Conservation (phyloP, 2,113 vertebrate species). For the Apistogramma diplotaenia region DNA sequence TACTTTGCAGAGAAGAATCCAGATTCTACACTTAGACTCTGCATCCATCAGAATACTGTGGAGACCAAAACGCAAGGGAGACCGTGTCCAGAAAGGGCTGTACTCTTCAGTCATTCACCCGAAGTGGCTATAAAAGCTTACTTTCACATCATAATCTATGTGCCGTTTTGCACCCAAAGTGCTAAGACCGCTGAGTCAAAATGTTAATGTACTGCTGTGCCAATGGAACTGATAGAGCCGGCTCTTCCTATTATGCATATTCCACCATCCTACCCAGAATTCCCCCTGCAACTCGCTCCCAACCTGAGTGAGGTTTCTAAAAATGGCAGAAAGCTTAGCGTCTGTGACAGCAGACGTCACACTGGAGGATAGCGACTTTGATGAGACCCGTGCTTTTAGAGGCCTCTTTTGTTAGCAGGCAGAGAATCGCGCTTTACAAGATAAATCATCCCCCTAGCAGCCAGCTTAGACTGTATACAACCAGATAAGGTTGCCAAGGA, state of each 20-base stretch:
- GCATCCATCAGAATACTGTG: background rate
- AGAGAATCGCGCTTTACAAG: slow-evolving; percentile 63
- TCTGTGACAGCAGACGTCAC: slow-evolving; percentile 53
- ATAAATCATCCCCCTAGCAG: slow-evolving; percentile 68
- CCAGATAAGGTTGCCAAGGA: slow-evolving; percentile 80
- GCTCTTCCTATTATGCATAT: slow-evolving; percentile 59
- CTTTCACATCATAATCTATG: slow-evolving; percentile 40
- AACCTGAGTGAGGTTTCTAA: slow-evolving; percentile 62
- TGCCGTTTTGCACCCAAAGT: slow-evolving; percentile 38
- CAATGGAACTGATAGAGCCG: slow-evolving; percentile 37
- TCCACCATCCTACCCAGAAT: slow-evolving; percentile 56
- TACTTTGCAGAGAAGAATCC: background rate
- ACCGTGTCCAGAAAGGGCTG: slow-evolving; percentile 8
- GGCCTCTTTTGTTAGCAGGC: slow-evolving; percentile 65
- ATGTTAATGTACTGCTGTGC: slow-evolving; percentile 62
- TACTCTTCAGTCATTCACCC: slow-evolving; percentile 45
- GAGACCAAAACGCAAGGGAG: background rate
- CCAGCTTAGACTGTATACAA: slow-evolving; percentile 73
- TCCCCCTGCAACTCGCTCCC: slow-evolving; percentile 33
- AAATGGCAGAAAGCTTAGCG: slow-evolving; percentile 61
- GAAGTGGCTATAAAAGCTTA: slow-evolving; percentile 44
- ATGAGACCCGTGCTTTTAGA: slow-evolving; percentile 63
- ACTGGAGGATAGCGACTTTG: slow-evolving; percentile 54
- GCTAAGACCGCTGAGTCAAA: slow-evolving; percentile 40
- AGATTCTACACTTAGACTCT: background rate